phyloP scores from a whole-genome alignment of 2,888 invertebrate genomes.

The Tanaodytes sp. region DNA sequence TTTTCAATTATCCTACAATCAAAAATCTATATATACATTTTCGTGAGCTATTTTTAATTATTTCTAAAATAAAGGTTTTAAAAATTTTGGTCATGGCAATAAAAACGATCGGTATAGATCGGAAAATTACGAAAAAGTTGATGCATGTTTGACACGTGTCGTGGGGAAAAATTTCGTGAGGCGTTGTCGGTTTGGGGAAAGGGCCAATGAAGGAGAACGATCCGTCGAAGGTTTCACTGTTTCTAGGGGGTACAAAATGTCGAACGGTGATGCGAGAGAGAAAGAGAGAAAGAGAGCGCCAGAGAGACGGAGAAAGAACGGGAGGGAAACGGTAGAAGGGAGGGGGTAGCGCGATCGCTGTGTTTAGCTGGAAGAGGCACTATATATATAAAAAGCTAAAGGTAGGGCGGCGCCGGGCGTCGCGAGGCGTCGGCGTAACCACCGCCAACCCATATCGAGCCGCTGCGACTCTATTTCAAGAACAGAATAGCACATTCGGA shows the following conservation, averaged over 20 bases:
- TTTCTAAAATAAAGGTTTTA: no score
- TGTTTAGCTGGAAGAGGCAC: constrained; percentile 49
- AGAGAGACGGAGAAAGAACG: no score
- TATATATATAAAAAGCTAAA: constrained; percentile 62
- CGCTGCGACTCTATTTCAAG: constrained; percentile 69
- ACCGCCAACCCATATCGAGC: constrained; percentile 66
- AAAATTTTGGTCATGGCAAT: no score
- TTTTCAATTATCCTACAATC: no score
- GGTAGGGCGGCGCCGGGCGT: constrained; percentile 58
- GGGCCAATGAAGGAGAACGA: constrained; percentile 50
- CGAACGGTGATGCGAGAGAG: constrained; percentile 26
- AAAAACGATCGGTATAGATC: no score
- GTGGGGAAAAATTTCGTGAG: background rate
- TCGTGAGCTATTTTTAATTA: no score
- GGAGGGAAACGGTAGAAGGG: no score
- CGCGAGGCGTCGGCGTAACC: constrained; percentile 61
- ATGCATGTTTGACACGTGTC: no score
- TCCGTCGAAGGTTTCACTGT: constrained; percentile 36
- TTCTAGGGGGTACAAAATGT: constrained; percentile 40
- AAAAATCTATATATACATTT: no score
- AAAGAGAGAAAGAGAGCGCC: no score
- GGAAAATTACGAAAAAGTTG: no score
- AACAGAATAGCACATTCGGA: constrained; percentile 65
- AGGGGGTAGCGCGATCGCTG: constrained; percentile 23
- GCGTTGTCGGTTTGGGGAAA: constrained; percentile 14